Evolutionary conservation across 2,888 invertebrate species (phyloP).

Genomic region (Chymomyza procnemis): DNA sequence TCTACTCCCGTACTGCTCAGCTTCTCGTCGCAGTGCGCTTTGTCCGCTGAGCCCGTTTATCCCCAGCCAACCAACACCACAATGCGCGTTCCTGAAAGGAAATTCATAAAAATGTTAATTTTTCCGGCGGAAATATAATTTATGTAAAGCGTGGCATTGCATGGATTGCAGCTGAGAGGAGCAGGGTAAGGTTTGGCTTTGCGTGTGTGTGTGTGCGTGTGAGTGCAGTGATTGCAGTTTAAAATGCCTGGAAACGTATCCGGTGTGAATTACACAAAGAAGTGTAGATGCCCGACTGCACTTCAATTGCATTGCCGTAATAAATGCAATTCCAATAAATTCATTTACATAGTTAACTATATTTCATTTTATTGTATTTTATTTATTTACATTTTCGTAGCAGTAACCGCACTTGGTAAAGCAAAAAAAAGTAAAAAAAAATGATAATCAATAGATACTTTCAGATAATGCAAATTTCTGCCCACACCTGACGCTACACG

Average conservation of each 20-base stretch:
- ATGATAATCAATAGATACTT: background rate
- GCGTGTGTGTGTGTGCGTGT: background rate
- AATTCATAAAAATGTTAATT: slow-evolving; percentile 73
- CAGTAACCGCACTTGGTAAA: background rate
- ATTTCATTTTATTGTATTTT: background rate
- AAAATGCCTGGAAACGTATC: slow-evolving; percentile 60
- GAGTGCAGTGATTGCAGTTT: slow-evolving; percentile 45
- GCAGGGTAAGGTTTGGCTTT: background rate
- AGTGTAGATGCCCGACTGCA: slow-evolving; percentile 8
- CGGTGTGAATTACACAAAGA: slow-evolving; percentile 60
- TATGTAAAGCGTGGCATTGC: slow-evolving; percentile 72
- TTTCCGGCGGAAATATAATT: slow-evolving; percentile 73
- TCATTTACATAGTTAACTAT: background rate
- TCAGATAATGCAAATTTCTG: background rate
- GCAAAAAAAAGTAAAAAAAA: background rate
- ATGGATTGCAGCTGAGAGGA: slow-evolving; percentile 24
- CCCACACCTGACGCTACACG: no score
- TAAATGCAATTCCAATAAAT: slow-evolving; percentile 36
- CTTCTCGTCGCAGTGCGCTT: no score
- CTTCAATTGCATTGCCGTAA: slow-evolving; percentile 21
- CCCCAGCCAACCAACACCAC: background rate
- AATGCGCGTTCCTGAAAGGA: slow-evolving; percentile 53
- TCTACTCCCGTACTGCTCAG: no score
- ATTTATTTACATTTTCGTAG: background rate
- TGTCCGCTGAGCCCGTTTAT: background rate